Evolutionary conservation across 2,113 vertebrate species (phyloP), one percentile per base, ranked within the genome.

Genomic region (Oriolus oriolus): DNA sequence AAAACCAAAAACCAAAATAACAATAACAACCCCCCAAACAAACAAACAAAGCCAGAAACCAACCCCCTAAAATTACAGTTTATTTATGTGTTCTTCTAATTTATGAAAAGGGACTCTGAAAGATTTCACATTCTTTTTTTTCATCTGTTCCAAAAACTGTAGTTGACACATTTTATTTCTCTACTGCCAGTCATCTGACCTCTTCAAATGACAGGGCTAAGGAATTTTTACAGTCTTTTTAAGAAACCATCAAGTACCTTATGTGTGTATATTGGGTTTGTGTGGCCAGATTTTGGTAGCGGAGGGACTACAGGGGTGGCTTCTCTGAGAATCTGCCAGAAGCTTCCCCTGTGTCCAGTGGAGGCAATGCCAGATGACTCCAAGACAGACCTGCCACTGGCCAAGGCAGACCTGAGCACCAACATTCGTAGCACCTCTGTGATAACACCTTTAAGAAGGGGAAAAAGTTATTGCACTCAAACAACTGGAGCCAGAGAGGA

Each of bases 391-490:
- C 33, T 60, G 22, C 54, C 6, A 1, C 12, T 60, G 79, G 30
- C 45, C 61, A 26, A 35, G 59, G 49, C 41, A 56, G 20, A 65
- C 10, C 13, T 41, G 30, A 24, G 16, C 35, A 16, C 35, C 0
- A 0, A 31, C 2, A 2, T 30, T 10, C 5, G 16, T 13, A 41
- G 20, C 5, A 7, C 15, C 33, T 89, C 23, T 52, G 9, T 59
- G 37, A 12, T 8, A 52, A 28, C 22, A 52, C 7, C 3, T 59
- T 52, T 57, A 28, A 37, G 31, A 73, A 64, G 15, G 20, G 12
- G 3, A 57, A 50, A 50, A 50, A 11, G 22, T 50, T 57, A 20
- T 23, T 66, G 9, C 23, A 19, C 16, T 3, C 16, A 16, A 59
- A 66, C 13, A n/a, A 8, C 11, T n/a, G 45, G 23, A 60, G 13